Conservation (phyloP, 2,797 vertebrate genomes). For the Zonotrichia albicollis region DNA sequence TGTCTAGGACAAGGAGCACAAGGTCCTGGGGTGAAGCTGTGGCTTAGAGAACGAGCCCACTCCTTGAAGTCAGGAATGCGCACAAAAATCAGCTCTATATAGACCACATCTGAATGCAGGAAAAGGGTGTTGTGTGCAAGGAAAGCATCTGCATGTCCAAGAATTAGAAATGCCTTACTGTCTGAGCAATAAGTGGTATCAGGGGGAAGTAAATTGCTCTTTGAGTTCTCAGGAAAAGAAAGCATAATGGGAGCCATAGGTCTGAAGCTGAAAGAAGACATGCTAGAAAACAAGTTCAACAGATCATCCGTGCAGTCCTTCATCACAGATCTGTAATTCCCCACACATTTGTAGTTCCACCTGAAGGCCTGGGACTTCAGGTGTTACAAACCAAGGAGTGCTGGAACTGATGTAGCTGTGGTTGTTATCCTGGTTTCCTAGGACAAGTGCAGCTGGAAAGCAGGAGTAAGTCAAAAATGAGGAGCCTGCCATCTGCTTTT, state of each 20-base stretch:
- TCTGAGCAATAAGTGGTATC: neutral
- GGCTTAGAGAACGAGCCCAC: fast-evolving
- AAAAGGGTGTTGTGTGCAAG: neutral
- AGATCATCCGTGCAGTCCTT: neutral
- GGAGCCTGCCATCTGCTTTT: neutral
- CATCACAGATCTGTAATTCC: neutral
- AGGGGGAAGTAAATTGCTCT: neutral
- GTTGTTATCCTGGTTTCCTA: neutral
- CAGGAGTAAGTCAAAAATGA: neutral
- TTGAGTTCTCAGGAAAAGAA: neutral
- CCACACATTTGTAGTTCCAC: neutral
- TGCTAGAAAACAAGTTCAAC: neutral
- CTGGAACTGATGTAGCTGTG: neutral
- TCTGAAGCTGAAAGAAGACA: neutral
- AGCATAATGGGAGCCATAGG: neutral
- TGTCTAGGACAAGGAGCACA: fast-evolving
- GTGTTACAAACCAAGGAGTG: neutral
- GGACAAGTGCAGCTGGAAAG: neutral
- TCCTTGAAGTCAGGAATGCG: neutral
- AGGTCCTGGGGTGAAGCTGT: neutral
- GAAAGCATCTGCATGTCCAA: neutral
- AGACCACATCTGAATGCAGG: neutral
- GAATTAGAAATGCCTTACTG: neutral
- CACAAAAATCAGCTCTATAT: neutral
- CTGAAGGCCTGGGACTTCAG: neutral